Evolutionary conservation across 37 sponge, comb jelly and placozoan species (phyloP).

Genomic region (Crambe crambe): DNA sequence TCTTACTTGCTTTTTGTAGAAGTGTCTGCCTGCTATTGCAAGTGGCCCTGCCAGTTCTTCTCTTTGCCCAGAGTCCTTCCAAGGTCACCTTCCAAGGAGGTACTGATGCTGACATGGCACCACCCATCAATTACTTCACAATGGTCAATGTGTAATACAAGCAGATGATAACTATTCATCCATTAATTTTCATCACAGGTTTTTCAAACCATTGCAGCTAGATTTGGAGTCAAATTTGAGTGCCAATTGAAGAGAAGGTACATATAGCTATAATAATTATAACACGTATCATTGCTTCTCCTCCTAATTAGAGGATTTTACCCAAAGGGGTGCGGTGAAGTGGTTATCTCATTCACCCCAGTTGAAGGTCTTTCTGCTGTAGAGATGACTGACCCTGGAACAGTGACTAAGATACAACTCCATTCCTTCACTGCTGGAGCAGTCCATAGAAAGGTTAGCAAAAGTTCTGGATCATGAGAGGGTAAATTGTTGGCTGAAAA

Average conservation of each 20-base stretch:
- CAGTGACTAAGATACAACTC: conserved; percentile 30
- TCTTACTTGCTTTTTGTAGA: conserved; percentile 23
- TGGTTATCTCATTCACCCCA: conserved; percentile 50
- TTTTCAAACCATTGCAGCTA: conserved; percentile 49
- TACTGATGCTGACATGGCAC: conserved; percentile 95
- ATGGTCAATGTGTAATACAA: conserved; percentile 33
- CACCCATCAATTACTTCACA: conserved; percentile 83
- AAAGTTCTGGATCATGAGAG: too few species aligned
- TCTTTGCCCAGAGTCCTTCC: conserved; percentile 62
- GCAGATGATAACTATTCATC: neutral
- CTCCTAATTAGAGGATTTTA: conserved; percentile 84
- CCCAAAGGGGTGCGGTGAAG: conserved; percentile 93
- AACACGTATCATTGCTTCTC: too few species aligned
- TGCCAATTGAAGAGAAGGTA: conserved; percentile 21
- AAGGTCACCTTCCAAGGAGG: conserved; percentile 77
- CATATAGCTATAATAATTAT: neutral
- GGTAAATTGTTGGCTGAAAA: too few species aligned
- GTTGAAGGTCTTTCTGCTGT: conserved; percentile 53
- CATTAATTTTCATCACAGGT: conserved; percentile 34
- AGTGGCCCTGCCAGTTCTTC: conserved; percentile 81
- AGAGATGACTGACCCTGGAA: conserved; percentile 59
- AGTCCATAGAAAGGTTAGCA: conserved; percentile 54
- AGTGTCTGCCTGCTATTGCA: conserved; percentile 87
- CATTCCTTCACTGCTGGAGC: conserved; percentile 60
- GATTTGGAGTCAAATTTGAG: conserved; percentile 75